Conservation (phyloP, 2,113 vertebrate species). For the Burhinus oedicnemus region DNA sequence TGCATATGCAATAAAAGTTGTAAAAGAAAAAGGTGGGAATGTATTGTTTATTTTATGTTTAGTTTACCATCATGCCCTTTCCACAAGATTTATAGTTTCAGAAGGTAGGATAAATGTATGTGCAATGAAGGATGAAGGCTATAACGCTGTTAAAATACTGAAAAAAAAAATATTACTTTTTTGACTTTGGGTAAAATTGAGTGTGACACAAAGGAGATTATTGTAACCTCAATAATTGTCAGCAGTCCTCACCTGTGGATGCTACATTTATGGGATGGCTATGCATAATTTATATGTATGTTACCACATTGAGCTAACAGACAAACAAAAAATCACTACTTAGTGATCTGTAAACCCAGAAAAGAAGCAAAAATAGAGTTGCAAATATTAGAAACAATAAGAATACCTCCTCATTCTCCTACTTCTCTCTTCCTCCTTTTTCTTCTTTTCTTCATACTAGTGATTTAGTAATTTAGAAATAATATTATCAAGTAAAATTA, state of each 20-base stretch:
- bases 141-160: neutral
- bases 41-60: neutral
- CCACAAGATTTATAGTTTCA: neutral
- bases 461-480: neutral
- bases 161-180: neutral
- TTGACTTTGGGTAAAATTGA: neutral
- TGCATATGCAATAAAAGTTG: neutral
- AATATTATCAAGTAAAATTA: neutral
- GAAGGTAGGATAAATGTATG: neutral
- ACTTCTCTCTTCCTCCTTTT: neutral
- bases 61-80: neutral
- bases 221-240: neutral
- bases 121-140: neutral
- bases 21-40: neutral
- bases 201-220: neutral
- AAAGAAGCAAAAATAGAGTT: neutral
- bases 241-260: neutral
- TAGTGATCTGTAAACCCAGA: neutral
- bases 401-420: neutral
- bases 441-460: neutral
- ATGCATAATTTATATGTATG: neutral
- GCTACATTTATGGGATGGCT: neutral
- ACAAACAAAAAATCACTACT: neutral
- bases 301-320: neutral
- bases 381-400: neutral